A percentile compares a stretch with the other conserved stretches of the same genome.
Evolutionary conservation across 1,140 invertebrate genomes (phyloP).

Genomic region (Aphelenchoides fujianensis): DNA sequence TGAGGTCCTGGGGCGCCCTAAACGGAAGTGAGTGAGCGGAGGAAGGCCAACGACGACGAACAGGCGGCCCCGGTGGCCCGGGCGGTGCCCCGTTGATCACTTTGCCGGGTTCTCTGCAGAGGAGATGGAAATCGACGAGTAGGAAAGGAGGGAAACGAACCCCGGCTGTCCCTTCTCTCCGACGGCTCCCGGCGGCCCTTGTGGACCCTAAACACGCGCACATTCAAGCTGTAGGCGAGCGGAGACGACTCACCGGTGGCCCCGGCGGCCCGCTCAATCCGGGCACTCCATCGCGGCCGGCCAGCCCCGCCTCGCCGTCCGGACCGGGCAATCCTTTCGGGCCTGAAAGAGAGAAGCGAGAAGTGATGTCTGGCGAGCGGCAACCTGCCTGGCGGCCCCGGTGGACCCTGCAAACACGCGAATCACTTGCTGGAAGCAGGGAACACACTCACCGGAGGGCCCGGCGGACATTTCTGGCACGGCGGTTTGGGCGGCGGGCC

Average conservation of each 20-base stretch:
- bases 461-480: constrained; percentile 59
- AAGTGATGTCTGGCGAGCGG: background rate
- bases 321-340: constrained; percentile 57
- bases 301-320: constrained; percentile 53
- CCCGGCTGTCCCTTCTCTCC: constrained; percentile 61
- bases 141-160: background rate
- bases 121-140: background rate
- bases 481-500: constrained; percentile 62
- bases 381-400: constrained; percentile 45
- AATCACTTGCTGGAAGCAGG: background rate
- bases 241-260: no score
- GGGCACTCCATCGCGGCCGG: constrained; percentile 58
- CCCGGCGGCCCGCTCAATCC: constrained; percentile 57
- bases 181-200: constrained; percentile 55
- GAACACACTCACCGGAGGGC: constrained; percentile 33
- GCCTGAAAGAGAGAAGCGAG: constrained; percentile 14
- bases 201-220: no score
- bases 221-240: no score
- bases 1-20: constrained; percentile 52
- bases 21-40: constrained; percentile 4
- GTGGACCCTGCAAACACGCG: constrained; percentile 34
- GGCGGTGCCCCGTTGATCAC: constrained; percentile 61
- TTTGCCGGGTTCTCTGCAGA: constrained; percentile 45
- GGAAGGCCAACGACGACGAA: background rate
- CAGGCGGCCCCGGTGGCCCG: constrained; percentile 56